Evolutionary conservation across 1,140 invertebrate species (phyloP).

Genomic region (Littorina saxatilis): DNA sequence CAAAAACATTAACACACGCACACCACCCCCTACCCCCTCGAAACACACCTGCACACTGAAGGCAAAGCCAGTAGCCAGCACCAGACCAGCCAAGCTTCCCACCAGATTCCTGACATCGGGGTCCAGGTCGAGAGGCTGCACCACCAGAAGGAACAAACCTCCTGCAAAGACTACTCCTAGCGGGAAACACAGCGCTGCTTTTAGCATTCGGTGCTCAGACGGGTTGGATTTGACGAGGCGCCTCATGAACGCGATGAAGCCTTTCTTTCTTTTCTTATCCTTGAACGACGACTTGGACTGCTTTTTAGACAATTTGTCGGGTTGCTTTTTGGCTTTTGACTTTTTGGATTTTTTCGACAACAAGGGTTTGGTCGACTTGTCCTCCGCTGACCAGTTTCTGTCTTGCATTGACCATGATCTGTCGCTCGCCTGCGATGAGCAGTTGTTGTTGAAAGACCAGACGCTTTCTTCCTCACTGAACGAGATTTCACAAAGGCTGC

Average conservation of each 20-base stretch:
- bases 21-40: too few species aligned
- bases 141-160: slow-evolving; percentile 46
- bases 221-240: slow-evolving; percentile 39
- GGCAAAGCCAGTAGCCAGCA: slow-evolving; percentile 58
- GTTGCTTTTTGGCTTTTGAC: background rate
- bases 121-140: slow-evolving; percentile 51
- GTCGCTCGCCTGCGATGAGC: background rate
- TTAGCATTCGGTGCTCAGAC: slow-evolving; percentile 39
- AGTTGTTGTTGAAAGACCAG: slow-evolving; percentile 23
- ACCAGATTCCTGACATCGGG: slow-evolving; percentile 35
- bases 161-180: slow-evolving; percentile 37
- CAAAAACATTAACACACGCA: slow-evolving; percentile 2
- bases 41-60: slow-evolving; percentile 51
- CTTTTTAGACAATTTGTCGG: background rate
- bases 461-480: background rate
- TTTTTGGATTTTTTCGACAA: background rate
- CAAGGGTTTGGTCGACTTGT: background rate
- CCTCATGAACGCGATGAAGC: background rate
- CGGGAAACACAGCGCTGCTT: slow-evolving; percentile 46
- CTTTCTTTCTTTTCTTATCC: background rate
- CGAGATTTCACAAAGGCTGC: background rate
- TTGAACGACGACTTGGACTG: too few species aligned
- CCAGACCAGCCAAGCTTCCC: slow-evolving; percentile 48
- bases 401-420: background rate
- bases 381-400: background rate